Percentiles rank a stretch among this genome's conserved stretches.
Evolutionary conservation across 1,140 invertebrate genomes (phyloP).

Genomic region (Brevipalpus yothersi): DNA sequence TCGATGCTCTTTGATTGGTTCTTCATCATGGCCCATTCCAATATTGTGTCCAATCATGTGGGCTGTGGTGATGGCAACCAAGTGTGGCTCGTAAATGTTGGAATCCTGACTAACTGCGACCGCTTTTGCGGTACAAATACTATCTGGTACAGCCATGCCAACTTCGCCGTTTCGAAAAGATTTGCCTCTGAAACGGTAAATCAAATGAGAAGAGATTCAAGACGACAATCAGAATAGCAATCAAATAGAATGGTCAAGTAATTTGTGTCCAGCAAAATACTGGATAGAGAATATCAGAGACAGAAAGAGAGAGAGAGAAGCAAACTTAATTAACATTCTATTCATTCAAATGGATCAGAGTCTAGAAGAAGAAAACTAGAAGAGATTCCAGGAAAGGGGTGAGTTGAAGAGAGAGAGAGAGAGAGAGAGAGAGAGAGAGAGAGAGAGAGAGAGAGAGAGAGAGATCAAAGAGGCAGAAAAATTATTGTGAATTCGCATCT

Average conservation of each 20-base stretch:
- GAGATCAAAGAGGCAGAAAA: too few species aligned
- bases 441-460: too few species aligned
- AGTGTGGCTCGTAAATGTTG: slow-evolving; percentile 74
- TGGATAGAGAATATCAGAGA: too few species aligned
- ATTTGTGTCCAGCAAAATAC: too few species aligned
- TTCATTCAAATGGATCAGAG: too few species aligned
- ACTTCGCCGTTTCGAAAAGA: slow-evolving; percentile 56
- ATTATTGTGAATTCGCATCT: too few species aligned
- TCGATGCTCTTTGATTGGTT: slow-evolving; percentile 30
- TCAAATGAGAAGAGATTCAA: not conserved
- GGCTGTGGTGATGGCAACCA: slow-evolving; percentile 70
- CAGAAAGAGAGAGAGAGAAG: too few species aligned
- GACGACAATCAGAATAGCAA: slow-evolving; percentile 11
- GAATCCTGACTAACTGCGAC: slow-evolving; percentile 65
- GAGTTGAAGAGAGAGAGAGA: too few species aligned
- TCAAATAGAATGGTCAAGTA: not conserved
- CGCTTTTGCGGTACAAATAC: slow-evolving; percentile 65
- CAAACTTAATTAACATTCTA: too few species aligned
- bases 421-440: too few species aligned
- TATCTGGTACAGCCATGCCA: slow-evolving; percentile 70
- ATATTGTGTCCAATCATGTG: slow-evolving; percentile 94
- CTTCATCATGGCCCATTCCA: slow-evolving; percentile 59
- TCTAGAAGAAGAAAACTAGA: too few species aligned
- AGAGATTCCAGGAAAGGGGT: too few species aligned
- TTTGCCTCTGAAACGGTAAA: slow-evolving; percentile 34